Percentiles rank a stretch among this genome's conserved stretches.
Evolutionary conservation across 2,888 invertebrate species (phyloP).

Genomic region (Hypomecis punctinalis): DNA sequence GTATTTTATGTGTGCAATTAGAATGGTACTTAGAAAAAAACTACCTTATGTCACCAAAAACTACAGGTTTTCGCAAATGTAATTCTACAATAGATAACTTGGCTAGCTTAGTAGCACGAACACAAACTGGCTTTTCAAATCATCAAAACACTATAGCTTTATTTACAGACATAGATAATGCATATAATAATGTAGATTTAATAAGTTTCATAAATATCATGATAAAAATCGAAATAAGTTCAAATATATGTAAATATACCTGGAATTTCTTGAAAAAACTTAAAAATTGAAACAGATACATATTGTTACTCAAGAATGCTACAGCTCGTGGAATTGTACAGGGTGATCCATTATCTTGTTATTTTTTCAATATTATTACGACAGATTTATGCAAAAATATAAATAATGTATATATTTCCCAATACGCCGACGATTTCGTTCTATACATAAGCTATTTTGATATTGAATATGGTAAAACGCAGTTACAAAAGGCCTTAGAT

Average conservation of each 20-base stretch:
- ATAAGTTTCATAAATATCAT: constrained; percentile 27
- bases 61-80: not conserved
- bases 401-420: constrained; percentile 34
- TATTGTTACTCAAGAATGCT: constrained; percentile 10
- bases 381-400: constrained; percentile 31
- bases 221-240: constrained; percentile 38
- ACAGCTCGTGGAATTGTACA: constrained; percentile 45
- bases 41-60: not conserved
- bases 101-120: not conserved
- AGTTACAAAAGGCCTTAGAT: constrained; percentile 20
- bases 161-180: constrained; percentile 48
- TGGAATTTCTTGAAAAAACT: constrained; percentile 37
- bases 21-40: constrained; percentile 7
- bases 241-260: constrained; percentile 40
- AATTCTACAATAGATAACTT: not conserved
- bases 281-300: constrained; percentile 26
- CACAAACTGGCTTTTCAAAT: constrained; percentile 37
- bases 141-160: constrained; percentile 35
- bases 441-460: not conserved
- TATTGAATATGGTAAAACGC: not conserved
- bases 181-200: constrained; percentile 47
- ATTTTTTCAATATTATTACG: constrained; percentile 50
- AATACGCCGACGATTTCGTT: constrained; percentile 44
- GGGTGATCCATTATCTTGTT: constrained; percentile 50
- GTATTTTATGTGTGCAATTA: not conserved